These are phyloP conservation scores for Lepeophtheirus nordmannii DNA, from an alignment of 2,888 invertebrate species.

Conservation along the genomic window DNA sequence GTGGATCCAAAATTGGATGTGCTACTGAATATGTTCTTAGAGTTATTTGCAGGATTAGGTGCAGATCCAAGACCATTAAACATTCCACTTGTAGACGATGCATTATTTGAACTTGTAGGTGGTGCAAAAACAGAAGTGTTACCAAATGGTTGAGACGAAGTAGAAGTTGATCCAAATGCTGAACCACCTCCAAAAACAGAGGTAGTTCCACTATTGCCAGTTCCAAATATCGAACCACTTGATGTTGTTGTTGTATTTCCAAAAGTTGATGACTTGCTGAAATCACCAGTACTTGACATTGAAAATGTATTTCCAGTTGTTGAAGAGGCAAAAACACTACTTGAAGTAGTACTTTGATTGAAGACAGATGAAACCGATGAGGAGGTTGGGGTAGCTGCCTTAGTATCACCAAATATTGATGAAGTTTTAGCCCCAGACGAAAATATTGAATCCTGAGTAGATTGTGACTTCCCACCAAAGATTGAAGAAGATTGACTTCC, in stretches of 20 bases:
- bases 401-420: constrained; percentile 17
- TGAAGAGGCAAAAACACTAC: constrained; percentile 25
- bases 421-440: not conserved
- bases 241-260: constrained; percentile 8
- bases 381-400: not conserved
- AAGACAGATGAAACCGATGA: not conserved
- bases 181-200: no score
- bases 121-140: no score
- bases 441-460: no score
- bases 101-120: no score
- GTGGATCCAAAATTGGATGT: not conserved
- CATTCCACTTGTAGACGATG: constrained; percentile 27
- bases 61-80: constrained; percentile 33
- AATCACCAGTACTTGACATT: no score
- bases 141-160: no score
- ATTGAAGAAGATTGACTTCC: no score
- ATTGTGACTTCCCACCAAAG: no score
- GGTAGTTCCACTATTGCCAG: no score
- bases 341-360: not conserved
- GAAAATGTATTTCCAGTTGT: constrained; percentile 24
- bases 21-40: constrained; percentile 34
- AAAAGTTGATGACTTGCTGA: not conserved
- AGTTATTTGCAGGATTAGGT: constrained; percentile 34
- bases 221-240: no score
- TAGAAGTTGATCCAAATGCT: no score